Conservation (phyloP, 2,888 invertebrate species). For the Aphidoletes aphidimyza region DNA sequence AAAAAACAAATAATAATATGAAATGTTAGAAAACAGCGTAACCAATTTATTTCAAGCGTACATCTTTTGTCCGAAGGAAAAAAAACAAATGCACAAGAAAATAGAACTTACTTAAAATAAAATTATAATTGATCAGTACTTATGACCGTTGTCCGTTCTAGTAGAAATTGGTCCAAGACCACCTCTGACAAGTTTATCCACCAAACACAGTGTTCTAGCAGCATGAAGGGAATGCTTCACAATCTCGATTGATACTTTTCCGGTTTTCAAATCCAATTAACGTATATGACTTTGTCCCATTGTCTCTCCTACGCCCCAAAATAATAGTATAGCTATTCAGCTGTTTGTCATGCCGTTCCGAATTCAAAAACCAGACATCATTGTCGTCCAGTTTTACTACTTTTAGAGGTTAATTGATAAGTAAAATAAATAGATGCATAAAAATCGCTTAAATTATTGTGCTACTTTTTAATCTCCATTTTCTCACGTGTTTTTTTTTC, state of each 20-base stretch:
- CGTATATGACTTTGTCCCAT: too few relatives aligned
- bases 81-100: not conserved
- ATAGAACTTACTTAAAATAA: slow-evolving; percentile 5
- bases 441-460: slow-evolving; percentile 10
- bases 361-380: not conserved
- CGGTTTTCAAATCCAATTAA: too few relatives aligned
- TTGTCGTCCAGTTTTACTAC: not conserved
- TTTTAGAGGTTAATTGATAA: not conserved
- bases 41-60: not conserved
- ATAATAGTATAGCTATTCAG: too few relatives aligned
- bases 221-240: too few relatives aligned
- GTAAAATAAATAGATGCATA: not conserved
- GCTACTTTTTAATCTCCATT: not conserved
- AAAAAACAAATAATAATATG: too few relatives aligned
- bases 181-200: too few relatives aligned
- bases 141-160: not conserved
- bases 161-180: not conserved
- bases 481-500: not conserved
- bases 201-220: too few relatives aligned
- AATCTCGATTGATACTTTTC: too few relatives aligned
- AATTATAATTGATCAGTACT: not conserved
- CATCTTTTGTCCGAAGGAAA: not conserved
- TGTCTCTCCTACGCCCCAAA: too few relatives aligned
- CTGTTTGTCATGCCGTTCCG: not conserved
- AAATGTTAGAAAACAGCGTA: not conserved